These are phyloP conservation scores for Hirundichthys speculiger DNA, from an alignment of 2,113 vertebrate species.

Conservation along the genomic window DNA sequence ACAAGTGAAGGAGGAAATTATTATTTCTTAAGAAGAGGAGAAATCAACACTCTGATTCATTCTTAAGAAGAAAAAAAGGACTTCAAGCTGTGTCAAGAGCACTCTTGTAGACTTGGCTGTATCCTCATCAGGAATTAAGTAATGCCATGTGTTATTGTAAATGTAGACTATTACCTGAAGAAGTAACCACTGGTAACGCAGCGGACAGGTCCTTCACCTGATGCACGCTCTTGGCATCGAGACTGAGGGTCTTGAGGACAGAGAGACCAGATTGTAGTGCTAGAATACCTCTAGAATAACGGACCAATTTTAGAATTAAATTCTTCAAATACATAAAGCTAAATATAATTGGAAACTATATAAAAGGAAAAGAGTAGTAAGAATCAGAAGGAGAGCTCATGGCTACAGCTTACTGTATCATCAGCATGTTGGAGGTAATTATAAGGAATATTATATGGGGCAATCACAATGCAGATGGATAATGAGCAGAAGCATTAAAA, in stretches of 20 bases:
- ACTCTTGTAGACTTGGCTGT: neutral
- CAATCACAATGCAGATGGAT: neutral
- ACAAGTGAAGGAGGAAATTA: neutral
- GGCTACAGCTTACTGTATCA: neutral
- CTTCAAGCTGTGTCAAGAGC: neutral
- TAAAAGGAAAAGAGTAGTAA: neutral
- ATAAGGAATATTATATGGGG: too few species aligned
- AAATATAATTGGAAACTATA: neutral
- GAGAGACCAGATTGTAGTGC: neutral
- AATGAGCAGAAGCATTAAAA: too few species aligned
- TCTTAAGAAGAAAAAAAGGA: neutral
- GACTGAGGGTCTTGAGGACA: too few species aligned
- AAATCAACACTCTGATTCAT: neutral
- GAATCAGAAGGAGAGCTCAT: neutral
- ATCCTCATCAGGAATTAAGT: neutral
- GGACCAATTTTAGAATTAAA: neutral
- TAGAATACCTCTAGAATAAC: neutral
- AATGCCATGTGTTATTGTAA: neutral
- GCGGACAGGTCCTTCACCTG: conserved; percentile 93
- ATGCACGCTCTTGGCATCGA: conserved; percentile 99
- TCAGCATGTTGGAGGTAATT: neutral
- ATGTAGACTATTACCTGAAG: neutral
- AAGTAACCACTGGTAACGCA: conserved; percentile 43
- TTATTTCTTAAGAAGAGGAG: too few species aligned
- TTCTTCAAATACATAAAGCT: neutral